Percentiles rank a stretch among this genome's conserved stretches.
Conservation (phyloP, 2,888 invertebrate species). For the Lordiphosa fenestrarum region DNA sequence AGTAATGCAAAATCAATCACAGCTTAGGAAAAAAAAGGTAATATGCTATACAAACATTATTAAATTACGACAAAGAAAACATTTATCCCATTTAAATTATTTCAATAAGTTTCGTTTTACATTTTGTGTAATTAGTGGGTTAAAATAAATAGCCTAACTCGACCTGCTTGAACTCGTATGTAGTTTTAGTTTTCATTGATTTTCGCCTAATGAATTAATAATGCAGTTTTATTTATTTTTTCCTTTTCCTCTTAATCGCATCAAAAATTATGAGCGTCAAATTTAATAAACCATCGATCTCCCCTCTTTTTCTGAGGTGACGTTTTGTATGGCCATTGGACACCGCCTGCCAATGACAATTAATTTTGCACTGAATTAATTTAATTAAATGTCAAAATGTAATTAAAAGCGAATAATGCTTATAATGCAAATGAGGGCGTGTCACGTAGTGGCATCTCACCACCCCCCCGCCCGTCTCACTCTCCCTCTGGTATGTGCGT, state of each 20-base stretch:
- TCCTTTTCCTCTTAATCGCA: neutral
- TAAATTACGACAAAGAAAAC: no score
- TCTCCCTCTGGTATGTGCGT: conserved; percentile 19
- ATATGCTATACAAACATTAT: no score
- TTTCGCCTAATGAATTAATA: conserved; percentile 4
- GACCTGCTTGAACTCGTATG: neutral
- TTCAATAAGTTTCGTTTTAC: no score
- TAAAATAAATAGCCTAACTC: no score
- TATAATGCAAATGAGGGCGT: conserved; percentile 58
- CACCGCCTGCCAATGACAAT: conserved; percentile 53
- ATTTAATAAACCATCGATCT: neutral
- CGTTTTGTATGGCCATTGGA: conserved; percentile 29
- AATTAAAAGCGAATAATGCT: conserved; percentile 66
- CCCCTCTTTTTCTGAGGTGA: conserved; percentile 1
- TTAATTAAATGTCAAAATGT: conserved; percentile 74
- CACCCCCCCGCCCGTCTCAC: neutral
- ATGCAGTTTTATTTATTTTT: conserved; percentile 2
- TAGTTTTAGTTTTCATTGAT: conserved; percentile 1
- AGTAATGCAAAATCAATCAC: no score
- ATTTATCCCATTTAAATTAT: no score
- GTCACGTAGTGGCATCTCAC: conserved; percentile 38
- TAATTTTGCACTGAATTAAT: conserved; percentile 67
- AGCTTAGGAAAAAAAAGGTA: no score
- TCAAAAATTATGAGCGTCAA: conserved; percentile 8
- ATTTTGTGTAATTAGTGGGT: no score